phyloP scores from a whole-genome alignment of 2,113 vertebrate species.

The Eclectus roratus region DNA sequence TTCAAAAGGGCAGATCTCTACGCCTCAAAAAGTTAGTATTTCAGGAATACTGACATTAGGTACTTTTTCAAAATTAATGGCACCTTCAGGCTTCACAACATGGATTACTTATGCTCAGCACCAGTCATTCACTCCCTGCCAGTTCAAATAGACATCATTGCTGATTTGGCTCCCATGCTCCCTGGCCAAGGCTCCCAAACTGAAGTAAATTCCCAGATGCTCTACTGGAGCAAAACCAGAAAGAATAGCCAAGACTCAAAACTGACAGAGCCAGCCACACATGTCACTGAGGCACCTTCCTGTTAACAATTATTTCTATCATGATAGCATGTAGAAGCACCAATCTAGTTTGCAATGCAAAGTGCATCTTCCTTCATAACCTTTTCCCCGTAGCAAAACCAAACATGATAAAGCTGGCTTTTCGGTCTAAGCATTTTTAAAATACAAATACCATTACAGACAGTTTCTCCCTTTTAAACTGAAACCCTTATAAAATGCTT shows the following conservation, averaged over 20 bases:
- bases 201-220: background rate
- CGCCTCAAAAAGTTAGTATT: background rate
- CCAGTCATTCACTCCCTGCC: background rate
- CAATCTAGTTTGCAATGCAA: background rate
- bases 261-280: fast-evolving
- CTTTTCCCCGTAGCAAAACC: background rate
- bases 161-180: background rate
- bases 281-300: background rate
- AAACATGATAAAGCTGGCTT: background rate
- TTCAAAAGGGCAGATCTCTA: slow-evolving; percentile 12
- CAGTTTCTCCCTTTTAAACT: background rate
- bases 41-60: background rate
- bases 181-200: background rate
- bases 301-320: background rate
- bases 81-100: background rate
- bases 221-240: background rate
- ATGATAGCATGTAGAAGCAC: background rate
- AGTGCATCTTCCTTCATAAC: background rate
- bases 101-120: background rate
- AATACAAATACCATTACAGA: background rate
- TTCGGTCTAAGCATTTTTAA: background rate
- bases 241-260: background rate
- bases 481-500: background rate
- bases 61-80: background rate
- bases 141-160: background rate